These are phyloP conservation scores for Hypothenemus hampei DNA, from an alignment of 1,140 invertebrate genomes.

Conservation along the genomic window DNA sequence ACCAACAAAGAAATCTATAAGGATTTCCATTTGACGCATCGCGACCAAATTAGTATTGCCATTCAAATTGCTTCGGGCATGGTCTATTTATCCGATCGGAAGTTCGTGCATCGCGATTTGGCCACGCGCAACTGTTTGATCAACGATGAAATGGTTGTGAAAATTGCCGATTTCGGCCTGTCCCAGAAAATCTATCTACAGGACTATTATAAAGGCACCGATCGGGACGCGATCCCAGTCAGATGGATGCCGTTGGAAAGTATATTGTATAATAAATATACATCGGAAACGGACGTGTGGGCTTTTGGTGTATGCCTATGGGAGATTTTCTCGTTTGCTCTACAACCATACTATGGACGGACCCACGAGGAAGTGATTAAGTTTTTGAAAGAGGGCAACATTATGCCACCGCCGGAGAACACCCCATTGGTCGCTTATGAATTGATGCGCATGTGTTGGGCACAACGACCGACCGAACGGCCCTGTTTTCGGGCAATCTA, in stretches of 20 bases:
- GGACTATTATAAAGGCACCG: conserved; percentile 89
- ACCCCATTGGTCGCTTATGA: conserved; percentile 87
- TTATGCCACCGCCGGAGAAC: conserved; percentile 82
- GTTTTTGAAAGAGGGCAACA: conserved; percentile 86
- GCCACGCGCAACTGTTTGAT: conserved; percentile 95
- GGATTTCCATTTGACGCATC: conserved; percentile 57
- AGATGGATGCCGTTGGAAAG: conserved; percentile 95
- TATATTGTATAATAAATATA: conserved; percentile 91
- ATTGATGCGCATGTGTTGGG: conserved; percentile 92
- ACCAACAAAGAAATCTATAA: conserved; percentile 37
- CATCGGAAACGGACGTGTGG: conserved; percentile 90
- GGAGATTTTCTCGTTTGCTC: conserved; percentile 91
- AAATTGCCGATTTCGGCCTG: conserved; percentile 94
- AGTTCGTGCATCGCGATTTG: conserved; percentile 94
- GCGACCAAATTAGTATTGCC: conserved; percentile 77
- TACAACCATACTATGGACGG: conserved; percentile 92
- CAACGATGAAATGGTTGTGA: conserved; percentile 88
- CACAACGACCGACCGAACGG: conserved; percentile 72
- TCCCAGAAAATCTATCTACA: conserved; percentile 88
- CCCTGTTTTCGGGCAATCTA: conserved; percentile 77
- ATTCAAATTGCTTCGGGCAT: conserved; percentile 88
- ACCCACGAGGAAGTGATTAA: conserved; percentile 92
- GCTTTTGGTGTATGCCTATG: conserved; percentile 89
- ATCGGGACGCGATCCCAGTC: conserved; percentile 89
- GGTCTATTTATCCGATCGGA: conserved; percentile 90